phyloP scores from a whole-genome alignment of 2,113 vertebrate genomes.

The Scomber scombrus region DNA sequence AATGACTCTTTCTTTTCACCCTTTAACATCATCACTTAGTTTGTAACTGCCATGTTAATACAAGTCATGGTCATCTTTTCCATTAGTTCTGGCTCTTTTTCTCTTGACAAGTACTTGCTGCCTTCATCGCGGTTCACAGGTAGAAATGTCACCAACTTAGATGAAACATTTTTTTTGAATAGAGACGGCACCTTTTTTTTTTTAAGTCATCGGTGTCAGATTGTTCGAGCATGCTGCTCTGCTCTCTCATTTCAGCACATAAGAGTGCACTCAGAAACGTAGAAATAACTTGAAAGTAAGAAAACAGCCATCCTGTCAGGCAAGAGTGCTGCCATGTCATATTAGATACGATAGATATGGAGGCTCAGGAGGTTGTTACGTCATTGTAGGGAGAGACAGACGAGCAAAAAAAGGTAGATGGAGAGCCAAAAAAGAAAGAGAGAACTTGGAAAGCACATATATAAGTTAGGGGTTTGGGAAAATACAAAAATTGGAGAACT shows the following conservation, averaged over 20 bases:
- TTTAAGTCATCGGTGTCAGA: background rate
- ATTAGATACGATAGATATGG: background rate
- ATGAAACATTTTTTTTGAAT: slow-evolving; percentile 7
- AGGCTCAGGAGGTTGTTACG: background rate
- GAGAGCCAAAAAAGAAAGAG: background rate
- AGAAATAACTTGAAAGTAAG: slow-evolving; percentile 2
- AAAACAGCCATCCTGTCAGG: slow-evolving; percentile 22
- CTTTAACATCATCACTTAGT: slow-evolving; percentile 40
- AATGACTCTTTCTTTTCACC: slow-evolving; percentile 28
- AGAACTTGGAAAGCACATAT: background rate
- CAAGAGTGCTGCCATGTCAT: slow-evolving; percentile 11
- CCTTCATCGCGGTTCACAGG: slow-evolving; percentile 2
- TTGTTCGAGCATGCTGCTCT: background rate
- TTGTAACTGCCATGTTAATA: slow-evolving; percentile 13
- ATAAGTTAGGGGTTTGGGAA: too few relatives aligned
- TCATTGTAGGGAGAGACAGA: background rate
- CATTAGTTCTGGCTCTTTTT: slow-evolving; percentile 8
- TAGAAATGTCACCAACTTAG: slow-evolving; percentile 7
- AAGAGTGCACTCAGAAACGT: background rate
- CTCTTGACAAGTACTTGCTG: background rate
- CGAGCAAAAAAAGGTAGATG: slow-evolving; percentile 4
- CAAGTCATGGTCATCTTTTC: slow-evolving; percentile 15
- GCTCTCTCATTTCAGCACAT: background rate
- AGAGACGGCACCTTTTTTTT: background rate
- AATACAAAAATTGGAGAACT: too few relatives aligned